Base-by-base conservation (phyloP, 2,113 vertebrate genomes). In the Callaeas wilsoni region DNA sequence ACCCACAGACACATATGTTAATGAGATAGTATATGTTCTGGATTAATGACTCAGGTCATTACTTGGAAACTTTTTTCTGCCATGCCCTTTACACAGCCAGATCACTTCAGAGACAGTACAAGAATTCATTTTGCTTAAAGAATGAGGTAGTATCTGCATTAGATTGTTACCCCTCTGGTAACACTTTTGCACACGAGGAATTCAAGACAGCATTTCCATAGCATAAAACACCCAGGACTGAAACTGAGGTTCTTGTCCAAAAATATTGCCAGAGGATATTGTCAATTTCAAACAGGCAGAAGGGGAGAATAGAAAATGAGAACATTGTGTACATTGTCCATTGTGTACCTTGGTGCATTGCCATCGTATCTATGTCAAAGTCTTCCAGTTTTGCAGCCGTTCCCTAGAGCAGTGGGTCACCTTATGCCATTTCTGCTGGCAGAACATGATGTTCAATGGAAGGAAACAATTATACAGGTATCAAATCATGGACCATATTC, bases 381-480 rank as follows among this genome's bases (percentile, higher is more conserved):
- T 46, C 63, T 65, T 84, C 62, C 79, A 73, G 67, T 78, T 94
- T 60, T 79, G 67, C 62, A 96, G 91, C 59, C 60, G 8, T 93
- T 93, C 62, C 57, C 82, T 44, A 30, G 93, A 67, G 73, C 39
- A 87, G 33, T 12, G 8, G 70, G 76, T 94, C 75, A 86, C 55
- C 55, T 77, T n/a, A 63, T 59, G 53, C 41, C 3, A 4, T 49
- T 87, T 44, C 59, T 87, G 63, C 44, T 94, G 64, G 63, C 37
- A 27, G 93, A 95, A 96, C 77, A 68, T 30, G 47, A 75, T 89
- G 89, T 95, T 78, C 60, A 94, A 6, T 29, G 37, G 37, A 94
- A 87, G 83, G 33, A 87, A 96, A 95, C 42, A 74, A 56, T 80
- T 91, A 79, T 4, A 52, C 41, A 80, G 67, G 75, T 93, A 90